Percentiles rank a stretch among this genome's conserved stretches.
These are phyloP conservation scores for Clarias gariepinus DNA, from an alignment of 2,113 vertebrate genomes.

Conservation along the genomic window DNA sequence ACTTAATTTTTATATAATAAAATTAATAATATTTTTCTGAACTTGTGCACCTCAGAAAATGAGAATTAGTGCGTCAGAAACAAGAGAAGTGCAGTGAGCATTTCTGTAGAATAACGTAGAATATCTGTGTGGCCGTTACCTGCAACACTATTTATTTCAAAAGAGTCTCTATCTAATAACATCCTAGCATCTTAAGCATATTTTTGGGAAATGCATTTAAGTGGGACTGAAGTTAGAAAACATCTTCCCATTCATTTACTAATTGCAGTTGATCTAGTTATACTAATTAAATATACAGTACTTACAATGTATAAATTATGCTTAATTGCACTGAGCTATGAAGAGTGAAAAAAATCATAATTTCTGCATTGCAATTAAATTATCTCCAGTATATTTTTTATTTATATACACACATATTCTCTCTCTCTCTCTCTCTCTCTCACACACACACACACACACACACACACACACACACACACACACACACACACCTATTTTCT, in stretches of 20 bases:
- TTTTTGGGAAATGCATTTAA: neutral
- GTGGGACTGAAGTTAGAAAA: neutral
- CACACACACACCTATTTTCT: neutral
- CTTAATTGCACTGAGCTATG: neutral
- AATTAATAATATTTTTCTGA: neutral
- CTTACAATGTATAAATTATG: neutral
- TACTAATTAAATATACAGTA: neutral
- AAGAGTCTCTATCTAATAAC: neutral
- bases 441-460: no score
- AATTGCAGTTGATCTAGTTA: neutral
- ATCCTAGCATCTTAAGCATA: neutral
- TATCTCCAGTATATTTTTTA: neutral
- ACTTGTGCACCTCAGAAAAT: neutral
- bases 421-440: no score
- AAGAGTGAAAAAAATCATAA: neutral
- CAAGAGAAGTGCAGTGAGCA: neutral
- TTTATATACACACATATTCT: no score
- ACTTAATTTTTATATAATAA: neutral
- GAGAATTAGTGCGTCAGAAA: neutral
- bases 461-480: no score
- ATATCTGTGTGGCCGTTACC: no score
- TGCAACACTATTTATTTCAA: neutral
- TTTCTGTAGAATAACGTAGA: no score
- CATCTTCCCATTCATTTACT: neutral
- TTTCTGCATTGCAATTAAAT: neutral